A percentile compares a stretch with the other conserved stretches of the same genome.
phyloP scores from a whole-genome alignment of 2,113 vertebrate species.

The Azemiops feae region DNA sequence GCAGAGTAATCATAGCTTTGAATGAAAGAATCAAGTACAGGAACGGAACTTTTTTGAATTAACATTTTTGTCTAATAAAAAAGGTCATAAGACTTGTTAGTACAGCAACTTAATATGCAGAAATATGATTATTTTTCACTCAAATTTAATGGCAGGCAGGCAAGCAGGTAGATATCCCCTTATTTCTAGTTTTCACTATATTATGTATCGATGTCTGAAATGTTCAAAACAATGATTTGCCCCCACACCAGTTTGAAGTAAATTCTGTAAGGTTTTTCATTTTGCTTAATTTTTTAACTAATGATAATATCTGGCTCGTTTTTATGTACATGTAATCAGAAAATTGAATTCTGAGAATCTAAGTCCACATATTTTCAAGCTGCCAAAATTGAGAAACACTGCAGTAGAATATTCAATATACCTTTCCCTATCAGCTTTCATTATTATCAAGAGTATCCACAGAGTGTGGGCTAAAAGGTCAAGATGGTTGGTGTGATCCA shows the following conservation, averaged over 20 bases:
- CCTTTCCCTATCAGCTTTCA: background rate
- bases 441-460: background rate
- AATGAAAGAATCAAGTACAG: background rate
- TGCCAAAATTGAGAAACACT: background rate
- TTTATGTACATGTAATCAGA: background rate
- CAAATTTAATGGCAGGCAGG: background rate
- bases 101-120: background rate
- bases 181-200: rapidly evolving
- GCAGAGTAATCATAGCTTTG: background rate
- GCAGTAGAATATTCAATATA: background rate
- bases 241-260: background rate
- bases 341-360: background rate
- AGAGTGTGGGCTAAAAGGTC: background rate
- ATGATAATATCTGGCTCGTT: background rate
- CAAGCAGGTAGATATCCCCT: background rate
- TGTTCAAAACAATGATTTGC: background rate
- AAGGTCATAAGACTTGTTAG: background rate
- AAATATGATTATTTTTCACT: background rate
- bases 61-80: background rate
- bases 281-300: background rate
- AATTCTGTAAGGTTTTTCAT: background rate
- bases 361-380: background rate
- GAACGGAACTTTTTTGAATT: background rate
- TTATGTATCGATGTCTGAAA: background rate
- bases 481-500: background rate